Evolutionary conservation across 2,113 vertebrate species (phyloP).

Genomic region (Dascyllus trimaculatus): DNA sequence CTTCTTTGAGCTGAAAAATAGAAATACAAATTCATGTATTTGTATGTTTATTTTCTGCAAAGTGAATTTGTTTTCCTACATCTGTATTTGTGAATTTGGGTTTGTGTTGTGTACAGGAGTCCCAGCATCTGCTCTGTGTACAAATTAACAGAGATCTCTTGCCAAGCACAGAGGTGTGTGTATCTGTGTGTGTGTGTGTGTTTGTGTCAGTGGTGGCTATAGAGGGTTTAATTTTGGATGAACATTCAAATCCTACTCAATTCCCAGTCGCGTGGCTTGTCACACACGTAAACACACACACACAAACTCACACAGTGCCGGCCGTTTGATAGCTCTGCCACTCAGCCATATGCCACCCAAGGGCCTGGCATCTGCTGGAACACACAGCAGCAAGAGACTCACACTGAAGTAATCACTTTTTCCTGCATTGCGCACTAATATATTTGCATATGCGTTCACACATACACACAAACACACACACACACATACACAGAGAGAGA

Average conservation of each 20-base stretch:
- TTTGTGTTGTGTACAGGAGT: constrained; percentile 62
- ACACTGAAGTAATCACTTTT: constrained; percentile 41
- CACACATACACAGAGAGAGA: not conserved
- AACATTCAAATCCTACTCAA: constrained; percentile 33
- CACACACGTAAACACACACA: constrained; percentile 12
- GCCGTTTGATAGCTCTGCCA: constrained; percentile 79
- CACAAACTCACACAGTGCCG: constrained; percentile 43
- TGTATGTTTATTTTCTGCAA: not conserved
- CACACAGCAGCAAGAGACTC: constrained; percentile 43
- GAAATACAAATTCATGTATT: not conserved
- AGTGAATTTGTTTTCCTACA: not conserved
- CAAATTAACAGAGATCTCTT: constrained; percentile 63
- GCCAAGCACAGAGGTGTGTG: constrained; percentile 62
- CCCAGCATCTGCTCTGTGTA: constrained; percentile 68
- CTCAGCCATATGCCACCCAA: constrained; percentile 76
- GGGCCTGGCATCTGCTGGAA: constrained; percentile 79
- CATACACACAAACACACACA: not conserved
- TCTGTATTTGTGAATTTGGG: not conserved
- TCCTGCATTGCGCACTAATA: constrained; percentile 11
- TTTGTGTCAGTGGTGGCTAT: constrained; percentile 43
- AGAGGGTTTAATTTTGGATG: constrained; percentile 42
- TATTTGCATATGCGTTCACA: constrained; percentile 31
- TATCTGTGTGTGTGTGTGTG: constrained; percentile 5
- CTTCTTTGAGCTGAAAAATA: no score
- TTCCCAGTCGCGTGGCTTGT: constrained; percentile 39